Evolutionary conservation across 2,888 invertebrate species (phyloP).

Genomic region (Argynnis bischoffii): DNA sequence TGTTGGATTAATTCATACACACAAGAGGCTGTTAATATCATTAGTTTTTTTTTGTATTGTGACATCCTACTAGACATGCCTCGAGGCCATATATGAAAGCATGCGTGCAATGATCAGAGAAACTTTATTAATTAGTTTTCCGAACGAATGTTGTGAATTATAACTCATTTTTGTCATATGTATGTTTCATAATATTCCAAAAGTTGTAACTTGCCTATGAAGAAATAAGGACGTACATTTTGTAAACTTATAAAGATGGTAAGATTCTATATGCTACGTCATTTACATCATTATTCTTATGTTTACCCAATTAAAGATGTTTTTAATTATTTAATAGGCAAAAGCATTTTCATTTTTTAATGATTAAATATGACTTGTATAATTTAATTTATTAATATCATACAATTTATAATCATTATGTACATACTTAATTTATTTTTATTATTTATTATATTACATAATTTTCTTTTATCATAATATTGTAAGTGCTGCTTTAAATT

Average conservation of each 20-base stretch:
- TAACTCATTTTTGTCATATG: slow-evolving; percentile 35
- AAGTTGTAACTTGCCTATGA: slow-evolving; percentile 23
- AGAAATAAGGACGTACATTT: slow-evolving; percentile 22
- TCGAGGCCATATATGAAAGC: slow-evolving; percentile 7
- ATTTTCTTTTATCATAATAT: no score
- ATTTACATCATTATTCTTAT: neutral
- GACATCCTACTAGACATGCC: slow-evolving; percentile 14
- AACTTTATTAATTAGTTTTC: slow-evolving; percentile 34
- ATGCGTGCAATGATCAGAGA: slow-evolving; percentile 23
- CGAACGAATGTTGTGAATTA: slow-evolving; percentile 25
- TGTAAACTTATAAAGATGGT: slow-evolving; percentile 26
- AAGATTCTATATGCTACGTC: slow-evolving; percentile 5
- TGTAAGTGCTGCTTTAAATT: no score
- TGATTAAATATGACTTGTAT: neutral
- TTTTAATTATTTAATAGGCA: neutral
- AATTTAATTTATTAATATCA: neutral
- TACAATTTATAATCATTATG: no score
- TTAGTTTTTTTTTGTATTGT: slow-evolving; percentile 5
- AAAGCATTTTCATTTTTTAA: neutral
- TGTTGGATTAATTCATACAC: no score
- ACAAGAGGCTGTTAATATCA: neutral
- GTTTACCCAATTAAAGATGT: neutral
- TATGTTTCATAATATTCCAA: slow-evolving; percentile 28
- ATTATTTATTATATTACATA: no score
- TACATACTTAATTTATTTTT: no score